Base-by-base conservation (phyloP, 1,140 invertebrate genomes). In the Brachionus sp. region DNA sequence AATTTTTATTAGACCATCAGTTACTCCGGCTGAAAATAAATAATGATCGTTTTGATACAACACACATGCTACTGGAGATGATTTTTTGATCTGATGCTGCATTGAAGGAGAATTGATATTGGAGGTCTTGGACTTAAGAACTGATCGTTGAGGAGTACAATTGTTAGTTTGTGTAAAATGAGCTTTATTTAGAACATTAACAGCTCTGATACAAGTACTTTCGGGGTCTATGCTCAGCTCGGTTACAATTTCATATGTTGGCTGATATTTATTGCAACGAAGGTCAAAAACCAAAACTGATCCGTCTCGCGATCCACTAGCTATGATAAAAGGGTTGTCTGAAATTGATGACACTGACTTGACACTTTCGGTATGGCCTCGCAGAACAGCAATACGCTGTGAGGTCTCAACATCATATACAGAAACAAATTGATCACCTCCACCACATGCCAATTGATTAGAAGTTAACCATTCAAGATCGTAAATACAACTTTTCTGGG, bases 401-500 rank as follows among this genome's bases (percentile, higher is more conserved):
- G 50, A 66, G 5, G 77, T 80, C 6, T 39, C 16, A 23, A 80
- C 57, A 35, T 80, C 77, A 19, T 62, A 80, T 10, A 80, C 50
- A 33, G 50, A 62, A 12, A 80, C 62, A 19, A 62, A 66, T 62
- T 80, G 77, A 23, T 66, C 62, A 39, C 77, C 77, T 3, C 77
- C 77, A 13, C 77, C 50, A 66, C 77, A 80, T 37, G 77, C 77
- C 9, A 80, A 5, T 23, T 80, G 77, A 42, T 44, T 80, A 5
- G 77, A 80, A 33, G 5, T 37, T 3, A 80, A 42, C 77, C 77
- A 80, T 57, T 80, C 77, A 25, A 80, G 23, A 29, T 80, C 77
- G 13, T 80, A 80, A 13, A 80, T 80, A 19, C 77, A 80, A 13
- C 77, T 80, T 42, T 80, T 80, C 33, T 80, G 77, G 19, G 77